A percentile compares a stretch with the other conserved stretches of the same genome.
These are phyloP conservation scores for Bombus confusus DNA, from an alignment of 1,140 invertebrate species.

Conservation along the genomic window DNA sequence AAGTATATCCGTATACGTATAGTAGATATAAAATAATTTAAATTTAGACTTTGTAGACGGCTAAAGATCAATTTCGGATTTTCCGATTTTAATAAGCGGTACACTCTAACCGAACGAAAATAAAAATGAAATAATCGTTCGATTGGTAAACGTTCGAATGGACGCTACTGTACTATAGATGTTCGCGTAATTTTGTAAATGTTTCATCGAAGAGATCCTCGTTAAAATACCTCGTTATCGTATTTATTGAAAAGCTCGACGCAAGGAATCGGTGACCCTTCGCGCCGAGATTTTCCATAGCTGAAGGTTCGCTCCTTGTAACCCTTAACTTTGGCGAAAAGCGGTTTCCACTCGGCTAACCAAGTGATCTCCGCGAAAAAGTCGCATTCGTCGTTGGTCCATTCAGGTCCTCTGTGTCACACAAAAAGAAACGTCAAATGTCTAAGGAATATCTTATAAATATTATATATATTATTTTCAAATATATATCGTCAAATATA, in stretches of 20 bases:
- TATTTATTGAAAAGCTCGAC: constrained; percentile 68
- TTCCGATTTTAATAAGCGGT: too few relatives aligned
- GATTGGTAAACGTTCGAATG: too few relatives aligned
- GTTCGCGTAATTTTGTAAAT: not conserved
- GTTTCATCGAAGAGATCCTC: not conserved
- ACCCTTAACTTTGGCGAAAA: constrained; percentile 87
- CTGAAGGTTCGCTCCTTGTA: constrained; percentile 83
- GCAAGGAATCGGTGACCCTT: constrained; percentile 69
- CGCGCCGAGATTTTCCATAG: constrained; percentile 51
- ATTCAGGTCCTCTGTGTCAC: constrained; percentile 76
- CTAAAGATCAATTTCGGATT: too few relatives aligned
- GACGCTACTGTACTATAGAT: too few relatives aligned
- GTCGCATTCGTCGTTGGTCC: constrained; percentile 87
- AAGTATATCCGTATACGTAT: too few relatives aligned
- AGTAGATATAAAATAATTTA: too few relatives aligned
- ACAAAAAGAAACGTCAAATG: not conserved
- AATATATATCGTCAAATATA: too few relatives aligned
- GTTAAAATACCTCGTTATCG: constrained; percentile 60
- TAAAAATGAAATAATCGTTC: too few relatives aligned
- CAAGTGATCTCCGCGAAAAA: constrained; percentile 87
- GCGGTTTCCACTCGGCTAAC: constrained; percentile 86
- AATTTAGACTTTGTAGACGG: too few relatives aligned
- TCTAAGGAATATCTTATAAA: not conserved
- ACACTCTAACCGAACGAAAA: too few relatives aligned
- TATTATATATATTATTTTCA: too few relatives aligned